Conservation (phyloP, 2,888 invertebrate genomes). For the Heliconius hortense region DNA sequence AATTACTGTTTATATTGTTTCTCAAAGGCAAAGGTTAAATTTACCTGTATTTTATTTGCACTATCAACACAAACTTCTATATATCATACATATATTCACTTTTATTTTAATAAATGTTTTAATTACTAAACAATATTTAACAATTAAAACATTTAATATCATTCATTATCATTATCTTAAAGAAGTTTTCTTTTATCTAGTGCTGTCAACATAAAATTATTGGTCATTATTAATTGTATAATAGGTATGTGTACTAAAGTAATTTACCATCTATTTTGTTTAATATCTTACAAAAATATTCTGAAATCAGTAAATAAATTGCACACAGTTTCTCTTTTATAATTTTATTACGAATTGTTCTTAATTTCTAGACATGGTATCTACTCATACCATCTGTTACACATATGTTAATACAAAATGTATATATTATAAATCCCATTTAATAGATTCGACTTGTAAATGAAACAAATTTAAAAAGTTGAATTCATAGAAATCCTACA, state of each 20-base stretch:
- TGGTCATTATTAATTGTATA: not conserved
- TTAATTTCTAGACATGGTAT: slow-evolving; percentile 68
- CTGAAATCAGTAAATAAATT: slow-evolving; percentile 28
- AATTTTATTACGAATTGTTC: slow-evolving; percentile 71
- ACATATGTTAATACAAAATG: slow-evolving; percentile 42
- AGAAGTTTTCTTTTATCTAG: not conserved
- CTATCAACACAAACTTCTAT: too few relatives aligned
- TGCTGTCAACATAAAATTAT: not conserved
- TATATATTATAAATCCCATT: slow-evolving; percentile 37
- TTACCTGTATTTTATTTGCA: not conserved
- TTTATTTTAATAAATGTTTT: not conserved
- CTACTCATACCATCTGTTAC: slow-evolving; percentile 54
- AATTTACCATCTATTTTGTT: not conserved
- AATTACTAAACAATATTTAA: not conserved
- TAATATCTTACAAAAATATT: not conserved
- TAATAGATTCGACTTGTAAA: slow-evolving; percentile 33
- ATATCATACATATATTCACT: too few relatives aligned
- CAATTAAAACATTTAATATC: not conserved
- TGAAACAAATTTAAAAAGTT: slow-evolving; percentile 33
- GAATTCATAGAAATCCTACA: slow-evolving; percentile 23
- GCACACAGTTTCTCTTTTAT: slow-evolving; percentile 26
- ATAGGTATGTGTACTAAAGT: not conserved
- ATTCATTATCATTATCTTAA: not conserved
- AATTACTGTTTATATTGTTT: not conserved
- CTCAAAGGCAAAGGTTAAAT: not conserved